Evolutionary conservation across 2,888 invertebrate genomes (phyloP).

Genomic region (Ophraella communa): DNA sequence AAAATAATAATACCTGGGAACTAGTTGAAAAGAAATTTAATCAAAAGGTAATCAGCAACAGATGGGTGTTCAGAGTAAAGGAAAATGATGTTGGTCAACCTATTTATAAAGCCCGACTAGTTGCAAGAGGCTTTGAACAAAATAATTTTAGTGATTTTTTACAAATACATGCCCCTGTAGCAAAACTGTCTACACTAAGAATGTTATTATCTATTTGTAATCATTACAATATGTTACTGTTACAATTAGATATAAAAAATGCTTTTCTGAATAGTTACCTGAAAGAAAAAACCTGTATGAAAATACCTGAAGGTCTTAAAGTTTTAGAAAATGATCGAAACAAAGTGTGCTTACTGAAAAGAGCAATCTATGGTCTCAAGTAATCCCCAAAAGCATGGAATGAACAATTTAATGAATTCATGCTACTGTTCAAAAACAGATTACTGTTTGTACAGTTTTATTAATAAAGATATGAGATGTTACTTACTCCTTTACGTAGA

Average conservation of each 20-base stretch:
- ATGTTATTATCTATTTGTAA: slow-evolving; percentile 22
- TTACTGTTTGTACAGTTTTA: slow-evolving; percentile 27
- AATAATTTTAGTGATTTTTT: slow-evolving; percentile 4
- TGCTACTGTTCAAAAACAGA: slow-evolving; percentile 26
- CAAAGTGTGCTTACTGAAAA: slow-evolving; percentile 24
- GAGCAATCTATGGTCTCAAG: slow-evolving; percentile 22
- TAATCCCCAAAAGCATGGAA: slow-evolving; percentile 29
- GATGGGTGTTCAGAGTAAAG: slow-evolving; percentile 27
- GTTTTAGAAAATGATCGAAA: slow-evolving; percentile 3
- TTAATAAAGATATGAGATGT: slow-evolving; percentile 15
- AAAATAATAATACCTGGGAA: slow-evolving; percentile 28
- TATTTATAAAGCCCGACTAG: slow-evolving; percentile 32
- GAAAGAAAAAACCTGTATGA: slow-evolving; percentile 20
- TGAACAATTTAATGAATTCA: slow-evolving; percentile 26
- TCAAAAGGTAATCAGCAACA: slow-evolving; percentile 26
- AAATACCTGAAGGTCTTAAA: slow-evolving; percentile 23
- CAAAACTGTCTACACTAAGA: slow-evolving; percentile 23
- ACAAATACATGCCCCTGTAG: slow-evolving; percentile 22
- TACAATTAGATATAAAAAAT: slow-evolving; percentile 27
- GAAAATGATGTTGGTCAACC: slow-evolving; percentile 18
- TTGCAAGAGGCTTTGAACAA: slow-evolving; percentile 31
- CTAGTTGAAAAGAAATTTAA: slow-evolving; percentile 21
- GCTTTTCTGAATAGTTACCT: slow-evolving; percentile 21
- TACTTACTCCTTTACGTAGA: slow-evolving; percentile 23
- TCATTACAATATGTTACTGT: slow-evolving; percentile 13